phyloP scores from a whole-genome alignment of 2,888 invertebrate species.

The Volucella zonaria region DNA sequence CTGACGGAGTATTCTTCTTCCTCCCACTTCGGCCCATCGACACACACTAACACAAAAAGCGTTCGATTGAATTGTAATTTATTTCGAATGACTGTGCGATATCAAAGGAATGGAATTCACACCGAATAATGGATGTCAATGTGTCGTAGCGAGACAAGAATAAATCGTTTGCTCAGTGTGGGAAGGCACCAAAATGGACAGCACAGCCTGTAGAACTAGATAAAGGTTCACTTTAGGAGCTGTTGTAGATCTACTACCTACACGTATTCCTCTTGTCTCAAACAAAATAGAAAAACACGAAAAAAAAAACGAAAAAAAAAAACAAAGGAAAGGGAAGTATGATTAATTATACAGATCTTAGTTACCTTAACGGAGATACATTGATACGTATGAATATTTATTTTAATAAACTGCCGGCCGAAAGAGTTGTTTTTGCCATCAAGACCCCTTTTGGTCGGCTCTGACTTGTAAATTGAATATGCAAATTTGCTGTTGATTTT shows the following conservation, averaged over 20 bases:
- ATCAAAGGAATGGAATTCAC: constrained; percentile 54
- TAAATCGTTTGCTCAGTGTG: constrained; percentile 54
- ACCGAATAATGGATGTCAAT: constrained; percentile 59
- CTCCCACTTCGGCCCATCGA: background rate
- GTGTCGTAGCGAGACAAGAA: constrained; percentile 57
- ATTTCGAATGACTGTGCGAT: constrained; percentile 53
- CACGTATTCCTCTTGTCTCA: background rate
- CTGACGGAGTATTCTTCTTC: constrained; percentile 11
- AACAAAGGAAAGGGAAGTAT: constrained; percentile 10
- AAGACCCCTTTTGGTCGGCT: background rate
- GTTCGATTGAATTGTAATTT: constrained; percentile 69
- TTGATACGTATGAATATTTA: constrained; percentile 32
- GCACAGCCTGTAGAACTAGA: background rate
- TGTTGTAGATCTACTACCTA: background rate
- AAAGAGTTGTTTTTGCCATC: background rate
- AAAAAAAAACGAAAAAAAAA: background rate
- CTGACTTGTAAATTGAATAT: no score
- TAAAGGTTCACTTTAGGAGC: background rate
- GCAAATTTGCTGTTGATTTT: no score
- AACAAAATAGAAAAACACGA: constrained; percentile 8
- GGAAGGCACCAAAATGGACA: constrained; percentile 41
- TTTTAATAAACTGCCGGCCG: constrained; percentile 19
- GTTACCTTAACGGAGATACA: constrained; percentile 26
- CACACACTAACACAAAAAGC: background rate
- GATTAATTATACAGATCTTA: constrained; percentile 45